Evolutionary conservation across 2,797 vertebrate species (phyloP), one percentile per base, ranked within the genome.

Genomic region (Phaenicophaeus curvirostris): DNA sequence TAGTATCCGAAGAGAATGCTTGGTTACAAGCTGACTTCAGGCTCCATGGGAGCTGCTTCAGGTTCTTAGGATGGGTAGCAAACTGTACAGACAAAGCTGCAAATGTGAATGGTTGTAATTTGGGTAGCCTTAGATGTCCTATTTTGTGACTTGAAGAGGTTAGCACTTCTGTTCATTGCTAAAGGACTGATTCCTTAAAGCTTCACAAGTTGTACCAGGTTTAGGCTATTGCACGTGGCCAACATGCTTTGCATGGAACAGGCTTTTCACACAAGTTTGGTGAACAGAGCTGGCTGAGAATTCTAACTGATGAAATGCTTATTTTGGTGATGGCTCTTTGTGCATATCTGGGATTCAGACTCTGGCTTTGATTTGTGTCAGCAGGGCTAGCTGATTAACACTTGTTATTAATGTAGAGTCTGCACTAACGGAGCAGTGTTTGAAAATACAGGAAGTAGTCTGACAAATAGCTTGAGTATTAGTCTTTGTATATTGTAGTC

Each of bases 211-310:
- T 72, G 12, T 71, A 25, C 35, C 4, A 41, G 14, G 24, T 89
- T 76, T 37, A 76, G 63, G 39, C 4, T 79, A 5, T 78, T 69
- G 4, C 0, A 0, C 37, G 7, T 65, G 25, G 15, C 11, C 12
- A n/a, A 2, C 1, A 0, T 85, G 23, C 20, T 65, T 84, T 87
- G 42, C 5, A 13, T 25, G 15, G 33, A 78, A 37, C 7, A 33
- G n/a, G 28, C 3, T 54, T 84, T 68, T 69, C 31, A 6, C 4
- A 24, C 6, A 30, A 28, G 24, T 44, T 67, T 61, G 37, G 15
- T 81, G 41, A 46, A 53, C 10, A 55, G 9, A 16, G 33, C 9
- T 58, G 33, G 17, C 4, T 50, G 44, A 61, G 28, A 28, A 24
- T 68, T 71, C 0, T 4, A 75, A 53, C 18, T 44, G 37, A 73